phyloP scores from a whole-genome alignment of 2,888 invertebrate species.

The Platycnemis pennipes region DNA sequence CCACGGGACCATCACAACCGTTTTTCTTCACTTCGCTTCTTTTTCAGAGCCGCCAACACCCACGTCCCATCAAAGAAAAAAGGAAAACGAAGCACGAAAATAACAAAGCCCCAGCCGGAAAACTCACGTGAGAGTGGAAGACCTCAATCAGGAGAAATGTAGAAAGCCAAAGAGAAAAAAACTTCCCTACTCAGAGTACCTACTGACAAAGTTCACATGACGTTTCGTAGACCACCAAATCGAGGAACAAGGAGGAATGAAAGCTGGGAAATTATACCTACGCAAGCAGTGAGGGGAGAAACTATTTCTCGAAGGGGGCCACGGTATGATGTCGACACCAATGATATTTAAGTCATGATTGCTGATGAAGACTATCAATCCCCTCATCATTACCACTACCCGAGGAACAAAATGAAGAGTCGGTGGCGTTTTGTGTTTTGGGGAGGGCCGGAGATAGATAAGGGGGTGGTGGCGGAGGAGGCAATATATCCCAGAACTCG shows the following conservation, averaged over 20 bases:
- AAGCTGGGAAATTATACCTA: not conserved
- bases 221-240: too few relatives aligned
- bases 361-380: not conserved
- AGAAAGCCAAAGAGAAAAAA: not conserved
- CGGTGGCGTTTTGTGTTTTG: not conserved
- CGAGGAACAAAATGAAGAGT: not conserved
- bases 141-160: not conserved
- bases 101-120: not conserved
- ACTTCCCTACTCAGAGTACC: not conserved
- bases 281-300: not conserved
- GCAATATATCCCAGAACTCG: not conserved
- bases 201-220: too few relatives aligned
- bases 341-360: constrained; percentile 46
- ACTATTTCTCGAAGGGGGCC: not conserved
- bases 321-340: not conserved
- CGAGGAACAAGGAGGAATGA: not conserved
- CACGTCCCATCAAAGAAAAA: not conserved
- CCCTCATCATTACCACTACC: not conserved
- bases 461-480: not conserved
- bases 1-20: not conserved
- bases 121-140: too few relatives aligned
- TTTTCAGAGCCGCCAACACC: not conserved
- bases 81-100: too few relatives aligned
- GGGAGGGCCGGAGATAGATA: not conserved
- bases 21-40: not conserved